Percentiles rank a stretch among this genome's conserved stretches.
These are phyloP conservation scores for Apoda limacodes DNA, from an alignment of 2,888 invertebrate species.

Conservation along the genomic window DNA sequence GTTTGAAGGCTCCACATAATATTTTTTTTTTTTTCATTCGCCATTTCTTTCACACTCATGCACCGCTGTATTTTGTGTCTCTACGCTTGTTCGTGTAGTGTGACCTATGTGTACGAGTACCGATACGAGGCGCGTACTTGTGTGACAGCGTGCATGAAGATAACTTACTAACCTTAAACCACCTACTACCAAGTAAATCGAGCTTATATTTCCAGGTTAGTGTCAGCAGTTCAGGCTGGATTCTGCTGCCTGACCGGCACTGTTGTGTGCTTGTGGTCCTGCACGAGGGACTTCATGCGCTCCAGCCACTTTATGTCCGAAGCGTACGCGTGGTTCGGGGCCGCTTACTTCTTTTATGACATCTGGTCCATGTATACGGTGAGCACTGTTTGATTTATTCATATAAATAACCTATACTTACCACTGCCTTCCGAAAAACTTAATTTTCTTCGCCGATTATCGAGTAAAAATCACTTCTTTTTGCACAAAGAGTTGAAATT, in stretches of 20 bases:
- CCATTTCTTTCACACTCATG: too few species aligned
- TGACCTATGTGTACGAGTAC: too few species aligned
- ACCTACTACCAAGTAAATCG: too few species aligned
- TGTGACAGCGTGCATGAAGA: too few species aligned
- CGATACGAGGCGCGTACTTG: too few species aligned
- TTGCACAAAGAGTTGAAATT: too few species aligned
- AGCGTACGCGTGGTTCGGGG: slow-evolving; percentile 84
- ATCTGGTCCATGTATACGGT: slow-evolving; percentile 86
- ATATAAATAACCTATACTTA: neutral
- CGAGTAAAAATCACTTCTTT: too few species aligned
- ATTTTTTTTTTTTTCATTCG: neutral
- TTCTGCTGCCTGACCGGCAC: slow-evolving; percentile 76
- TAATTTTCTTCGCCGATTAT: too few species aligned
- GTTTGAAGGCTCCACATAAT: neutral
- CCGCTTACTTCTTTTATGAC: slow-evolving; percentile 83
- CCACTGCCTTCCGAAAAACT: too few species aligned
- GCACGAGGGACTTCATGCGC: slow-evolving; percentile 74
- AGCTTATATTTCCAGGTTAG: too few species aligned
- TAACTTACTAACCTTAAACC: too few species aligned
- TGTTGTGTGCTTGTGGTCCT: slow-evolving; percentile 76
- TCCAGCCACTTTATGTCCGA: slow-evolving; percentile 80
- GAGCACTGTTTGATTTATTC: slow-evolving; percentile 40
- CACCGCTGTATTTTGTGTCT: neutral
- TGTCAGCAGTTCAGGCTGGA: slow-evolving; percentile 78
- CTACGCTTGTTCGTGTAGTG: too few species aligned